These are phyloP conservation scores for Xiphophorus birchmanni DNA, from an alignment of 2,797 vertebrate genomes.

Conservation along the genomic window DNA sequence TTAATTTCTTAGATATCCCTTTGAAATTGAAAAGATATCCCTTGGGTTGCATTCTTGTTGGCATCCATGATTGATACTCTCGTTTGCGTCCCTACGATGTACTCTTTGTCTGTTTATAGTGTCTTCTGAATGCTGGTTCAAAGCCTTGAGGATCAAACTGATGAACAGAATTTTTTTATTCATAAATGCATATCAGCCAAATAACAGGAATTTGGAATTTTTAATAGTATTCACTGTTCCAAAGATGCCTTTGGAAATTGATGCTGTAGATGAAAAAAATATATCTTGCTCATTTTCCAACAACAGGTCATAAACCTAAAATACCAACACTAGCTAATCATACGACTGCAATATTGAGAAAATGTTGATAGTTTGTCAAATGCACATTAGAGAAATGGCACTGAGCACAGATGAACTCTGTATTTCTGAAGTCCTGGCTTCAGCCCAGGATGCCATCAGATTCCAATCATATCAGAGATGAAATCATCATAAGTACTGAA, in stretches of 20 bases:
- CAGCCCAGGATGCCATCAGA: neutral
- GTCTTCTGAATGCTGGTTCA: neutral
- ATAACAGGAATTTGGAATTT: neutral
- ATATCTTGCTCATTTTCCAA: neutral
- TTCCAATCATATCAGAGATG: neutral
- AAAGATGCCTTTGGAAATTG: neutral
- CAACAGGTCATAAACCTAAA: neutral
- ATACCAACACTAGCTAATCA: neutral
- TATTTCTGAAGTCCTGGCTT: neutral
- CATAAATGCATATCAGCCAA: neutral
- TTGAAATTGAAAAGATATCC: neutral
- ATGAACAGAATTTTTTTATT: neutral
- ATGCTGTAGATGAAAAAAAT: neutral
- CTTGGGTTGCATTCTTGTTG: neutral
- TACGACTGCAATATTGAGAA: neutral
- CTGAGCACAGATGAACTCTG: neutral
- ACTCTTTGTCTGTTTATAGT: neutral
- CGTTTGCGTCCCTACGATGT: neutral
- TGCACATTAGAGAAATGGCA: neutral
- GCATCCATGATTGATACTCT: neutral
- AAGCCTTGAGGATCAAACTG: neutral
- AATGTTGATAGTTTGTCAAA: neutral
- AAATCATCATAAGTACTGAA: conserved; percentile 29
- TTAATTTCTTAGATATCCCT: no score
- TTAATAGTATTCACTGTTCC: neutral